These are phyloP conservation scores for Actenoides hombroni DNA, from an alignment of 2,113 vertebrate genomes.

Conservation along the genomic window DNA sequence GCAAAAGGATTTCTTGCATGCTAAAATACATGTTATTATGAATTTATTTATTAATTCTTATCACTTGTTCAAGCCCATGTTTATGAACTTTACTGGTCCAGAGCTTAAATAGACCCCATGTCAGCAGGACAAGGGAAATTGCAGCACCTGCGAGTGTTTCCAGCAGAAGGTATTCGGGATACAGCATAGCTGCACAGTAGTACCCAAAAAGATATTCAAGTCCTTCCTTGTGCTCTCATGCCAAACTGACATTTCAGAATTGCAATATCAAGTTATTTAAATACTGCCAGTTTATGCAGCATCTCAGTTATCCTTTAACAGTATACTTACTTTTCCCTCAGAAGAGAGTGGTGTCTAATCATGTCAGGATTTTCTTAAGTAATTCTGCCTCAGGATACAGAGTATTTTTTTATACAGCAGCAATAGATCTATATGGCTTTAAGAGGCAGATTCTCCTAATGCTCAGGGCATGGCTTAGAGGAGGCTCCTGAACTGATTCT, in stretches of 20 bases:
- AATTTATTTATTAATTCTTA: not conserved
- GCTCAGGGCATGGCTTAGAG: constrained; percentile 74
- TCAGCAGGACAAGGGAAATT: not conserved
- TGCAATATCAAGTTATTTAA: not conserved
- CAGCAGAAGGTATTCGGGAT: not conserved
- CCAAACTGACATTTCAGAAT: not conserved
- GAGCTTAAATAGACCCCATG: not conserved
- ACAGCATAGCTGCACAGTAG: not conserved
- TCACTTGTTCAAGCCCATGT: not conserved
- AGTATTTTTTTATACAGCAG: constrained; percentile 32
- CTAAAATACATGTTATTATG: not conserved
- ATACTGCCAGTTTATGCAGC: constrained; percentile 2
- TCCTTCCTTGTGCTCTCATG: not conserved
- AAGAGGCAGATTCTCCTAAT: constrained; percentile 64
- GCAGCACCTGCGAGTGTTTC: not conserved
- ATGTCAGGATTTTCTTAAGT: constrained; percentile 66
- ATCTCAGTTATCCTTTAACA: constrained; percentile 50
- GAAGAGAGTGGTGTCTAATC: constrained; percentile 47
- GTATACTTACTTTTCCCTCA: constrained; percentile 15
- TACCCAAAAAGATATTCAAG: not conserved
- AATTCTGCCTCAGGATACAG: constrained; percentile 35
- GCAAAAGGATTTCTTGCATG: not conserved
- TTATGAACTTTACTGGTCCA: not conserved
- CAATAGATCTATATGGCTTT: constrained; percentile 59
- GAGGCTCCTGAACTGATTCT: constrained; percentile 80